Evolutionary conservation across 2,113 vertebrate species (phyloP), one percentile per base, ranked within the genome.

Genomic region (Acanthisitta chloris): DNA sequence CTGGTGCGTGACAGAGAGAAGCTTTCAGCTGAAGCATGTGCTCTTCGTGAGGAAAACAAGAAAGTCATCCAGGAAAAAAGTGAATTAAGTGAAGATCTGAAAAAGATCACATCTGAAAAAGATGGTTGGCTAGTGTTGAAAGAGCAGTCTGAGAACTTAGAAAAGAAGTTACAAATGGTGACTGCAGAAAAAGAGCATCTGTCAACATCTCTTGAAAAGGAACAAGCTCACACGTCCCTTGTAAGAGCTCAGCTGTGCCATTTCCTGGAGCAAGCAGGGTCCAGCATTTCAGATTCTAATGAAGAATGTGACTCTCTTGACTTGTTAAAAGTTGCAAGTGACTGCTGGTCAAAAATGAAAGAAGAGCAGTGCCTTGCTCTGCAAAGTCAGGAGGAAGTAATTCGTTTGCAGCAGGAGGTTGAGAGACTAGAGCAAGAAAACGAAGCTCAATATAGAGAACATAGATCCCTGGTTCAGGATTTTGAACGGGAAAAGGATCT

Each of bases 401-500:
- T 92, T 81, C 38, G 93, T 21, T 96, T 98, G 95, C 96, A 94
- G 96, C 90, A 17, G 55, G 97, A 98, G 82, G 52, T 98, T 34
- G 97, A 98, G 71, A 98, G 97, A 70, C 95, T 97, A 73, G 97
- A 97, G 65, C 98, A 97, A 79, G 98, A 98, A 73, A 96, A 89
- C 40, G 43, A 48, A 55, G 80, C 92, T 90, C 96, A 97, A 9
- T 96, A 92, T 80, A 80, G 94, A 51, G 98, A 99, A 70, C 97
- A 98, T 33, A 98, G 92, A 91, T 97, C 97, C 77, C 92, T 97
- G 52, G 94, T 99, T 42, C 92, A 95, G 89, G 98, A 99, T 83
- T 96, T 97, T 86, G 98, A 98, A 70, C 97, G 98, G 94, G 99
- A 99, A 92, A 98, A 97, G 80, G 13, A 38, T 84, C 76, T 99